Evolutionary conservation across 2,888 invertebrate genomes (phyloP), one percentile per base, ranked within the genome.

Genomic region (Steinernema carpocapsae): DNA sequence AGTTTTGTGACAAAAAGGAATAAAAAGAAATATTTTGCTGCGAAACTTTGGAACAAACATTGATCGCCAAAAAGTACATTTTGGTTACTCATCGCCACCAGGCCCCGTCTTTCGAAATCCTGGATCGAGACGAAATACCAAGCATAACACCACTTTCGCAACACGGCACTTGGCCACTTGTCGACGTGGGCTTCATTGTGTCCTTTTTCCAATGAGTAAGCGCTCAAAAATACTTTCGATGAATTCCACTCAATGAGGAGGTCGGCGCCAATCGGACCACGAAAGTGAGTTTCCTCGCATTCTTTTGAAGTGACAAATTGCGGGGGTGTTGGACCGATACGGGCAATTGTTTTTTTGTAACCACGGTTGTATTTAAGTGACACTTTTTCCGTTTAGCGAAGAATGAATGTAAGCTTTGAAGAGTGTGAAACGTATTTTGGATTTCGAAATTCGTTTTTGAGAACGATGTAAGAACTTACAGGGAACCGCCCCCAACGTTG

Each of bases 401-500:
- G 37, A 37, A 10, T 10, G 37, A 10, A 37, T 37, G 37, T 37
- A 37, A 37, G 37, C 37, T 37, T 37, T 10, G 37, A 37, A 37
- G 37, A 37, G 37, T 37, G 10, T 37, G 37, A 37, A 37, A 56
- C 64, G 29, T 64, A 64, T 64, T 64, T 14, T 64, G 22, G 64
- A 32, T 64, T 64, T 64, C 64, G 64, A 64, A 64, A 64, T 64
- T 64, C 64, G 64, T 64, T 64, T 64, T 64, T 64, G 64, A 64
- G 32, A 26, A n/a, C 64, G 64, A 32, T 64, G 64, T 32, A 64
- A 64, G 64, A 17, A 32, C 32, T 32, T 64, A 29, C 29, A 64
- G 12, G 64, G 64, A 64, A 64, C 64, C 64, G 64, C 64, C 64
- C 64, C 64, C 29, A 29, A 29, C 37, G 64, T 7, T 26, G 64